Percentiles rank a stretch among this genome's conserved stretches.
phyloP scores from a whole-genome alignment of 1,140 invertebrate genomes.

The Chelonus insularis region DNA sequence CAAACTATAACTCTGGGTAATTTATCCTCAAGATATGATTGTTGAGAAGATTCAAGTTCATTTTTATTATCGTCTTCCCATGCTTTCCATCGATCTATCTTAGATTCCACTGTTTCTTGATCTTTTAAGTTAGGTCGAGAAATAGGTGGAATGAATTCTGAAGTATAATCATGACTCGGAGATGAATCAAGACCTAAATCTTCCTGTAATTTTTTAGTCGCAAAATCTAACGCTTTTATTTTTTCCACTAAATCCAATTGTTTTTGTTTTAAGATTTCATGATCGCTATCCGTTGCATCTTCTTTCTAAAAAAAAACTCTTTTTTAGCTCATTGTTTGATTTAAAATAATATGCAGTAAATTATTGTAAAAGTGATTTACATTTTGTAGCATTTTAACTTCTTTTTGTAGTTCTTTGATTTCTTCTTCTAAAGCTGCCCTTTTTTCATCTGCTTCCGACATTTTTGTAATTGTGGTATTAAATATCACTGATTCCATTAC shows the following conservation, averaged over 20 bases:
- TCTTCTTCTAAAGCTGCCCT: background rate
- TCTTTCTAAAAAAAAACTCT: constrained; percentile 43
- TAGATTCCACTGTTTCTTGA: no score
- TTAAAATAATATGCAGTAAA: background rate
- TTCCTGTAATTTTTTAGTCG: constrained; percentile 46
- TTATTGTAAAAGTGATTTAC: constrained; percentile 19
- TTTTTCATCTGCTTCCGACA: background rate
- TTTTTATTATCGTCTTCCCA: constrained; percentile 1
- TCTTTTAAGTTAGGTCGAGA: no score
- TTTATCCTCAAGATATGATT: constrained; percentile 49
- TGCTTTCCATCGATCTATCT: background rate
- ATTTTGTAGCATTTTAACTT: background rate
- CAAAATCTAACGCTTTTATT: constrained; percentile 47
- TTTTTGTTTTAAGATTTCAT: constrained; percentile 38
- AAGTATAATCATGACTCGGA: constrained; percentile 36
- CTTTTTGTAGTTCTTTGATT: background rate
- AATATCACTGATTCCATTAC: background rate
- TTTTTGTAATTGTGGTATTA: background rate
- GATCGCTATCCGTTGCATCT: constrained; percentile 48
- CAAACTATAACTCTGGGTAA: constrained; percentile 53
- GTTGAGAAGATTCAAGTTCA: constrained; percentile 41
- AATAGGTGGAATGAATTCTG: no score
- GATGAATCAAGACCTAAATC: constrained; percentile 46
- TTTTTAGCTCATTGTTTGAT: background rate
- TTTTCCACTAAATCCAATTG: constrained; percentile 44